Percentiles rank a stretch among this genome's conserved stretches.
phyloP scores from a whole-genome alignment of 2,113 vertebrate species.

The Delphinus delphis region DNA sequence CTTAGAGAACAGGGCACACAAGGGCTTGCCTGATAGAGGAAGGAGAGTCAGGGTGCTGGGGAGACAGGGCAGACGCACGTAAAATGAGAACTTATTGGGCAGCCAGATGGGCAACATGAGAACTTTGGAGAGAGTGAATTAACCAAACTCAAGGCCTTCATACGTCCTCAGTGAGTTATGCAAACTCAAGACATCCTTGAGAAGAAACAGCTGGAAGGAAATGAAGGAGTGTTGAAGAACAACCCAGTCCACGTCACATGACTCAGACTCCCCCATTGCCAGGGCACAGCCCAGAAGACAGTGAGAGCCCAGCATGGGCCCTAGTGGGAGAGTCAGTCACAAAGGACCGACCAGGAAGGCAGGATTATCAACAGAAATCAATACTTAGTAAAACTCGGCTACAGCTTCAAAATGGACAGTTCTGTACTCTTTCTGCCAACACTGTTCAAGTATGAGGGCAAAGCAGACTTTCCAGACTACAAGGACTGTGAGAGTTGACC shows the following conservation, averaged over 20 bases:
- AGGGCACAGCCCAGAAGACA: neutral
- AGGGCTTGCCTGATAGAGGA: neutral
- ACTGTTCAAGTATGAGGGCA: neutral
- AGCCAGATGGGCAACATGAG: neutral
- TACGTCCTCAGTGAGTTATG: neutral
- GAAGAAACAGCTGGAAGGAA: neutral
- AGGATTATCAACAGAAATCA: neutral
- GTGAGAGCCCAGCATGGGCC: neutral
- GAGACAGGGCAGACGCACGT: neutral
- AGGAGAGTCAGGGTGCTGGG: neutral
- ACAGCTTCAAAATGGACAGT: neutral
- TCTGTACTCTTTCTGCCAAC: neutral
- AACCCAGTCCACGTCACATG: neutral
- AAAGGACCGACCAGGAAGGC: neutral
- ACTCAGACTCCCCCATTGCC: neutral
- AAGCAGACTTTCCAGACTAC: neutral
- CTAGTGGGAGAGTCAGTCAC: neutral
- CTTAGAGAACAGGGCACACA: neutral
- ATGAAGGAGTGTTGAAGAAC: neutral
- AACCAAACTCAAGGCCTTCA: neutral
- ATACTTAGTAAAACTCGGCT: neutral
- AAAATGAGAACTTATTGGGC: too few relatives aligned
- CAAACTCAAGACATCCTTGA: neutral
- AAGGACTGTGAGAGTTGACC: neutral
- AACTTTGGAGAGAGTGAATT: neutral